Conservation (phyloP, 2,113 vertebrate genomes). For the Lepus americanus region DNA sequence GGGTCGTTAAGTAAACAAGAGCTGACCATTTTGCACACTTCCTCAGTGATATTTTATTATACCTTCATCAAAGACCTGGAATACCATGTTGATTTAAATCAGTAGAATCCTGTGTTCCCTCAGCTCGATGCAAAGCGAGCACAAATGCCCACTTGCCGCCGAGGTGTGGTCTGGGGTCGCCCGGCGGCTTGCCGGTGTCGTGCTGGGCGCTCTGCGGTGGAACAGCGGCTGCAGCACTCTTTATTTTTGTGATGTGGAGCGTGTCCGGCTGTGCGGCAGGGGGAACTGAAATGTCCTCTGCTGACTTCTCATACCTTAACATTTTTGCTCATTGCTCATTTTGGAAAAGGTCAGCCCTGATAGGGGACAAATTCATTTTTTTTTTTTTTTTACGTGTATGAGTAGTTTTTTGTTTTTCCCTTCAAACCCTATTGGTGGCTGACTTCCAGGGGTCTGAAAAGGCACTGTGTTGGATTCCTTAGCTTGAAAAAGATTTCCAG, state of each 20-base stretch:
- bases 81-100: slow-evolving; percentile 62
- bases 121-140: not conserved
- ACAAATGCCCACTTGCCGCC: not conserved
- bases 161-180: not conserved
- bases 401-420: slow-evolving; percentile 55
- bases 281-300: slow-evolving; percentile 87
- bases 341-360: slow-evolving; percentile 85
- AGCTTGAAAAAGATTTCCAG: not conserved
- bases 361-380: slow-evolving; percentile 80
- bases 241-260: slow-evolving; percentile 87
- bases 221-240: slow-evolving; percentile 83
- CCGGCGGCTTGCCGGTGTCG: not conserved
- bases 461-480: not conserved
- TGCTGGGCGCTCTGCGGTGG: slow-evolving; percentile 65
- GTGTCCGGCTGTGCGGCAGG: slow-evolving; percentile 71
- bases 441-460: slow-evolving; percentile 26
- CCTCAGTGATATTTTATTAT: slow-evolving; percentile 62
- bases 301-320: slow-evolving; percentile 82
- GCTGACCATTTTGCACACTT: slow-evolving; percentile 67
- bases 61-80: slow-evolving; percentile 40
- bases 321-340: slow-evolving; percentile 77
- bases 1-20: slow-evolving; percentile 71
- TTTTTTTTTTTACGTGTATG: slow-evolving; percentile 79
- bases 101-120: not conserved
- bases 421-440: not conserved